Conservation (phyloP, 1,140 invertebrate species). For the Brachionus koreanus region DNA sequence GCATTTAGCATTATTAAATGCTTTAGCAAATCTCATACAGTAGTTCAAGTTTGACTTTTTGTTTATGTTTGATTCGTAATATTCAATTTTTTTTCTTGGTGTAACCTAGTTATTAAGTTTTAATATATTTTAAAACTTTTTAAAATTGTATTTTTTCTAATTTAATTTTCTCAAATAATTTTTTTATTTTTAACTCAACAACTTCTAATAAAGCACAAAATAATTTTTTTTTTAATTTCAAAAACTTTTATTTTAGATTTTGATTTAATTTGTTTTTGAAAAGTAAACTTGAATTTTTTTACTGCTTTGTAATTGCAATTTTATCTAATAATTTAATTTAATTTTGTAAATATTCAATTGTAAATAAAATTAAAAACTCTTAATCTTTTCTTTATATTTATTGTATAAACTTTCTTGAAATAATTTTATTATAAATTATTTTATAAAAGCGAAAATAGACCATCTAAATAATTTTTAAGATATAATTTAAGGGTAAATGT, state of each 20-base stretch:
- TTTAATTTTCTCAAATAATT: neutral
- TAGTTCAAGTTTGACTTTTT: conserved; percentile 28
- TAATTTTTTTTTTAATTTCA: neutral
- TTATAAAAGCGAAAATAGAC: too few species aligned
- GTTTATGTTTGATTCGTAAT: neutral
- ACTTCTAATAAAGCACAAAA: neutral
- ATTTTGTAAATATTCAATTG: neutral
- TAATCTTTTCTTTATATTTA: neutral
- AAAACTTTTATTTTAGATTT: neutral
- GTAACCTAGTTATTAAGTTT: neutral
- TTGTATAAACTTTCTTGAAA: too few species aligned
- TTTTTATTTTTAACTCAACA: neutral
- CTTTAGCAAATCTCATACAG: neutral
- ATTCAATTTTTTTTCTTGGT: conserved; percentile 3
- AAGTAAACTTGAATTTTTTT: neutral
- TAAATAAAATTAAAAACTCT: neutral
- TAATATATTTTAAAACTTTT: neutral
- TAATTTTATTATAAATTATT: too few species aligned
- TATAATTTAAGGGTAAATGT: too few species aligned
- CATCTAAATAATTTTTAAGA: too few species aligned
- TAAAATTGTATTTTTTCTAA: neutral
- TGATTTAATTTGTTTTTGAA: neutral
- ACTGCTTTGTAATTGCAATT: neutral
- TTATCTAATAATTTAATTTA: neutral
- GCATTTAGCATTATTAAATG: neutral